Conservation (phyloP, 2,888 invertebrate genomes). For the Thymelicus lineola region DNA sequence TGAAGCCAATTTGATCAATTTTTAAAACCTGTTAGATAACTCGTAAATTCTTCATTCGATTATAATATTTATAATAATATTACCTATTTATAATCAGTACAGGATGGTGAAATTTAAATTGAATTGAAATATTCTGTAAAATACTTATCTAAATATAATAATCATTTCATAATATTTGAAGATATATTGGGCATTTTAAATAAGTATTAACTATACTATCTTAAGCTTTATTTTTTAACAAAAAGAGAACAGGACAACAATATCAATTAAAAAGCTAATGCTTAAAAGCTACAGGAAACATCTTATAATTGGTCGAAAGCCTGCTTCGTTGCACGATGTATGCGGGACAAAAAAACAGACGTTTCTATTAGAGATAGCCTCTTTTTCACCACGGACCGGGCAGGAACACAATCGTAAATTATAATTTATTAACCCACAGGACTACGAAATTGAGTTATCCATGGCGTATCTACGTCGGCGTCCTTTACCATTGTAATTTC, state of each 20-base stretch:
- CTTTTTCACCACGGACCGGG: constrained; percentile 70
- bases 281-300: constrained; percentile 54
- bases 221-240: constrained; percentile 25
- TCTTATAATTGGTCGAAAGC: constrained; percentile 64
- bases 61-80: background rate
- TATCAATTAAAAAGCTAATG: constrained; percentile 52
- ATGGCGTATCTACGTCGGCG: constrained; percentile 66
- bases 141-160: too few species aligned
- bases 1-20: constrained; percentile 26
- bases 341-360: constrained; percentile 77
- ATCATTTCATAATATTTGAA: too few species aligned
- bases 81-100: too few species aligned
- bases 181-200: too few species aligned
- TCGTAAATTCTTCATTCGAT: background rate
- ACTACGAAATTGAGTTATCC: constrained; percentile 81
- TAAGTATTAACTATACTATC: too few species aligned
- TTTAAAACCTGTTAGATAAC: background rate
- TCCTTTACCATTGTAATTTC: constrained; percentile 65
- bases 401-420: constrained; percentile 79
- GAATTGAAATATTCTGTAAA: too few species aligned
- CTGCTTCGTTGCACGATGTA: constrained; percentile 68
- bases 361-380: constrained; percentile 76
- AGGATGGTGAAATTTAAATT: too few species aligned
- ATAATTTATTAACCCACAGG: constrained; percentile 77
- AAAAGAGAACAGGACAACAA: constrained; percentile 64